Percentiles rank a stretch among this genome's conserved stretches.
Evolutionary conservation across 2,888 invertebrate species (phyloP).

Genomic region (Rhamnusium bicolor): DNA sequence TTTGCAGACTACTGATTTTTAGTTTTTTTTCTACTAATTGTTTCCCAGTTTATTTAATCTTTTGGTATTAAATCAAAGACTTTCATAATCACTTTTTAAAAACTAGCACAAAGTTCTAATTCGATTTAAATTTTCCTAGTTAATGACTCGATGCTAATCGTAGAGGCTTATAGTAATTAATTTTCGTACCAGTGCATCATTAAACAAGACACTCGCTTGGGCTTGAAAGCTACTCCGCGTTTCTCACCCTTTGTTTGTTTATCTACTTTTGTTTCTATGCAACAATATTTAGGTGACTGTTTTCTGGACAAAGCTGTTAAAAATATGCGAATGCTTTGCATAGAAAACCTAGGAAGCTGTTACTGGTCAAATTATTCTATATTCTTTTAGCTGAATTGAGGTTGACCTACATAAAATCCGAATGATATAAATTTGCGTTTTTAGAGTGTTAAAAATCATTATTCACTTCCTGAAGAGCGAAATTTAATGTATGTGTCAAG

Average conservation of each 20-base stretch:
- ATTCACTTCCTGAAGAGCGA: background rate
- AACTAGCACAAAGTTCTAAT: background rate
- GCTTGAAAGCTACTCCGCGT: background rate
- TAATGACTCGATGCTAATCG: background rate
- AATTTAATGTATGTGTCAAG: background rate
- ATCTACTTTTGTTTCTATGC: too few relatives aligned
- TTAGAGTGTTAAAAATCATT: background rate
- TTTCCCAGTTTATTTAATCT: too few relatives aligned
- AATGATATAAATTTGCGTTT: background rate
- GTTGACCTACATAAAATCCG: background rate
- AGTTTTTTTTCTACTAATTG: too few relatives aligned
- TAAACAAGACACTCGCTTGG: background rate
- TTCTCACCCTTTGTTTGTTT: background rate
- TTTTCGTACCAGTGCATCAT: background rate
- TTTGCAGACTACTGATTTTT: too few relatives aligned
- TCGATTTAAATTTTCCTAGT: background rate
- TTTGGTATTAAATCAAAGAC: too few relatives aligned
- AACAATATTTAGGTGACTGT: too few relatives aligned
- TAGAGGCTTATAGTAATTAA: background rate
- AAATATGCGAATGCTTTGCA: background rate
- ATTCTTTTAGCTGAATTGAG: background rate
- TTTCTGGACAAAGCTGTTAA: background rate
- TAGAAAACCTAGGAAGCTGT: background rate
- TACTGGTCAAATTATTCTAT: too few relatives aligned
- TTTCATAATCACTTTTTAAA: background rate